A percentile compares a stretch with the other conserved stretches of the same genome.
Conservation (phyloP, 2,113 vertebrate species). For the Sinocyclocheilus rhinocerous region DNA sequence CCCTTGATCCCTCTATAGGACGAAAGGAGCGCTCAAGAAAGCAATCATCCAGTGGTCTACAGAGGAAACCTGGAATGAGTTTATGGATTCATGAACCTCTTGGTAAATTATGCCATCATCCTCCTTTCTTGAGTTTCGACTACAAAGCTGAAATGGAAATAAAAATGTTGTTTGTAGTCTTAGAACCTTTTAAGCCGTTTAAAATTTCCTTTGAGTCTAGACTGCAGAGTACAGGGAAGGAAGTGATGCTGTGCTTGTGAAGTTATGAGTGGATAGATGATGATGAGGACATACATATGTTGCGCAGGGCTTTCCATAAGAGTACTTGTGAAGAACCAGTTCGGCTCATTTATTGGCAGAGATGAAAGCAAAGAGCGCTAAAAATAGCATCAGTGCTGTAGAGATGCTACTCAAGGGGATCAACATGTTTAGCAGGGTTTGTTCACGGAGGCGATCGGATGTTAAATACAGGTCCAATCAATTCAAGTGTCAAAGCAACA, state of each 20-base stretch:
- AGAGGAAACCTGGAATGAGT: constrained; percentile 1
- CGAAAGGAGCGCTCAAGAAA: background rate
- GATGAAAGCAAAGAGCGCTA: background rate
- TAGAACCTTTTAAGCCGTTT: background rate
- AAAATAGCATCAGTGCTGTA: background rate
- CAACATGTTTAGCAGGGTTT: background rate
- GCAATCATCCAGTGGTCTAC: constrained; percentile 4
- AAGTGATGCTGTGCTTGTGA: background rate
- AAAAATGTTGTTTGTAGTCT: background rate
- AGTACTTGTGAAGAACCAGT: background rate
- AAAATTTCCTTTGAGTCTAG: background rate
- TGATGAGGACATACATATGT: background rate
- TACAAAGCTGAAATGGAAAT: background rate
- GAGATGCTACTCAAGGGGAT: constrained; percentile 13
- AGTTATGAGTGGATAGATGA: background rate
- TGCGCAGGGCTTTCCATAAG: background rate
- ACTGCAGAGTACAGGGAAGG: background rate
- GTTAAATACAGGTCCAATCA: constrained; percentile 13
- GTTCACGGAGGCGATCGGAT: background rate
- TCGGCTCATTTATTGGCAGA: background rate
- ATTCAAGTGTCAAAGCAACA: constrained; percentile 26
- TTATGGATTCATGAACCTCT: constrained; percentile 4
- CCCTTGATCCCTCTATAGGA: background rate
- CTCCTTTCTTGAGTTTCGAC: background rate
- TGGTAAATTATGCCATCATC: background rate